A percentile compares a stretch with the other conserved stretches of the same genome.
Evolutionary conservation across 2,113 vertebrate species (phyloP).

Genomic region (Asarcornis scutulata): DNA sequence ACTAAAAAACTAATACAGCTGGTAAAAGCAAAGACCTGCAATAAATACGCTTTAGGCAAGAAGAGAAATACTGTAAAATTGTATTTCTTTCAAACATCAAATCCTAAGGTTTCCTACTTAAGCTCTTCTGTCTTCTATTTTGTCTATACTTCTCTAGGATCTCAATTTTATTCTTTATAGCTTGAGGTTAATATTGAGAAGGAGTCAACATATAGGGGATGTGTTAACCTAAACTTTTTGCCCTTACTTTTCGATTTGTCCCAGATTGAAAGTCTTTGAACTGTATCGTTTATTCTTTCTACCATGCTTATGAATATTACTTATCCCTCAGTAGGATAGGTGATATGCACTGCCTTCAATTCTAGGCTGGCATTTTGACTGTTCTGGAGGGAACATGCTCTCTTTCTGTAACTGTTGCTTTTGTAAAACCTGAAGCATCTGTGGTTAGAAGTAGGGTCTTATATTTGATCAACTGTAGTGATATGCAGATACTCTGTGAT

Average conservation of each 20-base stretch:
- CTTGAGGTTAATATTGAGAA: neutral
- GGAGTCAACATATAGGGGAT: neutral
- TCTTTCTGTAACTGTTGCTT: neutral
- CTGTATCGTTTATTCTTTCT: neutral
- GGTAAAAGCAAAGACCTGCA: neutral
- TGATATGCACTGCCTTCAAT: neutral
- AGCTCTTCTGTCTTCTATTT: neutral
- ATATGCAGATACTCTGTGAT: neutral
- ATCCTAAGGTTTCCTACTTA: neutral
- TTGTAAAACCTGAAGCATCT: rapidly evolving
- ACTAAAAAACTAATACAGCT: neutral
- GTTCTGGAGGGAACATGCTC: neutral
- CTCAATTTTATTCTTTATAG: neutral
- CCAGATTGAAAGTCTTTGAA: neutral
- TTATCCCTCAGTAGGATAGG: neutral
- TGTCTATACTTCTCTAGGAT: neutral
- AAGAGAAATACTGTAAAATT: neutral
- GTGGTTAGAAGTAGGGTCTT: neutral
- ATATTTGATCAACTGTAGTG: neutral
- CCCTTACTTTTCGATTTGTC: neutral
- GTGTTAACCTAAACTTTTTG: neutral
- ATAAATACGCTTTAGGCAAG: neutral
- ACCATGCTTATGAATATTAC: neutral
- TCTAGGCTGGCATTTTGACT: neutral
- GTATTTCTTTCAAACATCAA: neutral